Base-by-base conservation (phyloP, 2,888 invertebrate species). In the Agrochola litura region DNA sequence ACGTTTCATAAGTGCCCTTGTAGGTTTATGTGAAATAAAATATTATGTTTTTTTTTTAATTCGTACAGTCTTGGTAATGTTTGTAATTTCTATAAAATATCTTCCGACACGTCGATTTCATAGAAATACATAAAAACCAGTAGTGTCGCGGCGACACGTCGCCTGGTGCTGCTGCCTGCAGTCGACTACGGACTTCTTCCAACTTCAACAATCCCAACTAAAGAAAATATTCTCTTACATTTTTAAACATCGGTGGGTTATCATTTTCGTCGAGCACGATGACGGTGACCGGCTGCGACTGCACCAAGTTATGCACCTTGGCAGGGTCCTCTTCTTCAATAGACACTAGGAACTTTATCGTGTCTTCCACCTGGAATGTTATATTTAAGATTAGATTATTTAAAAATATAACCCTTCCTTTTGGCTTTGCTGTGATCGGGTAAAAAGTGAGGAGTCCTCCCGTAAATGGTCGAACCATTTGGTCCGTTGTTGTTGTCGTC, bases 211-310 rank as follows among this genome's bases (percentile, higher is more conserved):
- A 43, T 8, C 0, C 49, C 14, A 2, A 43, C 12, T 37, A 8
- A 16, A n/a, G 0, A 2, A 46, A 22, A 61, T 16, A 30, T 2
- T 37, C 1, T 16, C 97, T 97, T 96, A 98, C 98, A 94, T 98
- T 97, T 94, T 97, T 97, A 94, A 98, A 98, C 77, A 97, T 97
- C 12, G 99, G 99, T 54, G 98, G 97, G 94, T 99, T 99, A 92
- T 99, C 99, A 92, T 99, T 99, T 90, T 98, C 98, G 91, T 99
- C 99, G 16, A 98, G 95, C 25, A 99, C 98, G 81, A 99, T 98
- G 80, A 99, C 98, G 52, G 98, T 98, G 65, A 98, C 98, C 6
- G 98, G 98, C 73, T 96, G 94, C 14, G 98, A 97, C 87, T 97
- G 97, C 22, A 98, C 98, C 80, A 98, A 95, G 93, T 98, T 98